A percentile compares a stretch with the other conserved stretches of the same genome.
Evolutionary conservation across 2,797 vertebrate species (phyloP).

Genomic region (Phalanger gymnotis): DNA sequence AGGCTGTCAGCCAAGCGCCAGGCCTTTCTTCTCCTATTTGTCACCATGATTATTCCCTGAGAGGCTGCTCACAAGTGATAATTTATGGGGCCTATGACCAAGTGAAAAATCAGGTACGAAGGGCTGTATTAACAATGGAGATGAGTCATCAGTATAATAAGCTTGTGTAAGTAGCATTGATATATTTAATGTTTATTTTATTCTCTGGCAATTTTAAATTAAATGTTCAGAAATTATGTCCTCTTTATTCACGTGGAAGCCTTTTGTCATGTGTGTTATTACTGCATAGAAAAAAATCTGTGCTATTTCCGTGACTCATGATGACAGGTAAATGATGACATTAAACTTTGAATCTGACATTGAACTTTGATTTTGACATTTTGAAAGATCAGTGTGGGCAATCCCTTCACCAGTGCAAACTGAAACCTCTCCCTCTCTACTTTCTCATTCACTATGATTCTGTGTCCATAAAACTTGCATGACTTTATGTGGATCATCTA

Average conservation of each 20-base stretch:
- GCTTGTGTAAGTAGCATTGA: conserved; percentile 76
- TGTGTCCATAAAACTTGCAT: not conserved
- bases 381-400: not conserved
- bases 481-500: not conserved
- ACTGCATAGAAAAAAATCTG: conserved; percentile 69
- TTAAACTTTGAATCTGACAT: conserved; percentile 32
- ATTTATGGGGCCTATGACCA: conserved; percentile 60
- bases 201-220: conserved; percentile 76
- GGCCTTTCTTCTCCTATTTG: not conserved
- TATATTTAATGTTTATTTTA: conserved; percentile 79
- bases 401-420: not conserved
- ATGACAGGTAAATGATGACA: conserved; percentile 56
- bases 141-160: conserved; percentile 69
- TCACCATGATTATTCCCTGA: conserved; percentile 33
- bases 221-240: conserved; percentile 77
- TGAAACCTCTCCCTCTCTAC: not conserved
- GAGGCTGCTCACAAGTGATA: conserved; percentile 59
- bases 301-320: conserved; percentile 53
- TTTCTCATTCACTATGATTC: not conserved
- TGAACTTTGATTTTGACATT: not conserved
- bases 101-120: conserved; percentile 67
- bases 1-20: not conserved
- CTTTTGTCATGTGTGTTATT: conserved; percentile 72
- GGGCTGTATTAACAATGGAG: conserved; percentile 55
- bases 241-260: conserved; percentile 75